Percentiles rank a stretch among this genome's conserved stretches.
Conservation (phyloP, 2,113 vertebrate genomes). For the Ellobius talpinus region DNA sequence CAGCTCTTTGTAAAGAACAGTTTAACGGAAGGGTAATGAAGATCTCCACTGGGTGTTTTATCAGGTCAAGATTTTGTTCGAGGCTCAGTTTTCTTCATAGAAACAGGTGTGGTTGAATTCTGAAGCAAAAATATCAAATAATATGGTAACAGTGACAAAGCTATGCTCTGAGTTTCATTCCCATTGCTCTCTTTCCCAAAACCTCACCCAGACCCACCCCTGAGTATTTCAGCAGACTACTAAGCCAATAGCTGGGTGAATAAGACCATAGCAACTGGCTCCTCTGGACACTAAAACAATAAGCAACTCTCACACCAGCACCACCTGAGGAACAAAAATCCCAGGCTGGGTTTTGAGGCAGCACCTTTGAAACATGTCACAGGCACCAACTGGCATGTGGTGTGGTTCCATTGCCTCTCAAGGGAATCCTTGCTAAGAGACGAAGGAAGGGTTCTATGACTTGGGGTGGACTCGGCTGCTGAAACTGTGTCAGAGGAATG, state of each 20-base stretch:
- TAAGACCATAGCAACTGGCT: neutral
- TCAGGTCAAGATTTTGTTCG: constrained; percentile 66
- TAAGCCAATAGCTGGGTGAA: neutral
- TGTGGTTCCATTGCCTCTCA: neutral
- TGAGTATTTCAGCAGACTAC: neutral
- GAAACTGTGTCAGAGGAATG: neutral
- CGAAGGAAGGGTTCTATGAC: neutral
- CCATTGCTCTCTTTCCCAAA: neutral
- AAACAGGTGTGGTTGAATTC: constrained; percentile 70
- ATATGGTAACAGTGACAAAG: neutral
- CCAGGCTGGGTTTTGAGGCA: neutral
- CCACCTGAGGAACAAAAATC: neutral
- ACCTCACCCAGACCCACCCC: constrained; percentile 7
- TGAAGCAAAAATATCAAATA: constrained; percentile 53
- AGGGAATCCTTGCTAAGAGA: neutral
- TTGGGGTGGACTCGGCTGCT: neutral
- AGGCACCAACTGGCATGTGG: neutral
- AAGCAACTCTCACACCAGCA: no score
- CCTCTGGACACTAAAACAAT: neutral
- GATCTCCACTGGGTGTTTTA: constrained; percentile 53
- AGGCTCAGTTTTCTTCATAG: constrained; percentile 56
- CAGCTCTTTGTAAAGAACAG: neutral
- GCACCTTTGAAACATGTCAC: neutral
- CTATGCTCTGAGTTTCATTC: neutral
- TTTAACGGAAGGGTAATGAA: constrained; percentile 58